Evolutionary conservation across 1,140 invertebrate species (phyloP), one percentile per base, ranked within the genome.

Genomic region (Andrena cerasifolii): DNA sequence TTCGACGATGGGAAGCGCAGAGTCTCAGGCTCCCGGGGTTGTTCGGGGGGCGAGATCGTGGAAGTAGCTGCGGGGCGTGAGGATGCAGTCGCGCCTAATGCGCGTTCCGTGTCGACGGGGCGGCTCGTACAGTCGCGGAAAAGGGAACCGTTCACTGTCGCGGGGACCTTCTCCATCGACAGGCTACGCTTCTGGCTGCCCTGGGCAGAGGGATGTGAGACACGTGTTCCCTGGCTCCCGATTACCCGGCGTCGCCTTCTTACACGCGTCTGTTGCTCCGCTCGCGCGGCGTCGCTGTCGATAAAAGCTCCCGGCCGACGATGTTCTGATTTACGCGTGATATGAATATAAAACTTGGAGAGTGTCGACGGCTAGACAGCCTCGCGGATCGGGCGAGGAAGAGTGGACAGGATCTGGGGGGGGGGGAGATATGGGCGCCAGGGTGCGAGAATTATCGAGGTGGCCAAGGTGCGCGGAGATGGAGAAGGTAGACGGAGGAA

Each of bases 151-250:
- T 80, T 83, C 73, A 72, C 51, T 68, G 33, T 59, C 59, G 71
- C 56, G 53, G 70, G 72, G 71, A 68, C 67, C 71, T 67, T 85
- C 72, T 85, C 68, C 75, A 54, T 59, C 45, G 31, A 26, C 79
- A 54, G 65, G 78, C 74, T 75, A 51, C 66, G 75, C 36, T 84
- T 24, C 68, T 71, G 59, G 68, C 18, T 51, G 26, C 21, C 33
- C 54, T 14, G 33, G 31, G 33, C 31, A 28, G 61, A 54, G 63
- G n/a, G 84, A 87, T 88, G 85, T 73, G 83, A 80, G 90, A 91
- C 91, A 92, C 87, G 89, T 92, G 91, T 92, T 91, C 89, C 83
- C 78, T 85, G 83, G 86, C 86, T 87, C 87, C 85, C 89, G 87
- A 90, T 88, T 90, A 90, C 87, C 87, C 88, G 76, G 80, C 84